phyloP scores from a whole-genome alignment of 2,888 invertebrate species.

The Orthosia cruda region DNA sequence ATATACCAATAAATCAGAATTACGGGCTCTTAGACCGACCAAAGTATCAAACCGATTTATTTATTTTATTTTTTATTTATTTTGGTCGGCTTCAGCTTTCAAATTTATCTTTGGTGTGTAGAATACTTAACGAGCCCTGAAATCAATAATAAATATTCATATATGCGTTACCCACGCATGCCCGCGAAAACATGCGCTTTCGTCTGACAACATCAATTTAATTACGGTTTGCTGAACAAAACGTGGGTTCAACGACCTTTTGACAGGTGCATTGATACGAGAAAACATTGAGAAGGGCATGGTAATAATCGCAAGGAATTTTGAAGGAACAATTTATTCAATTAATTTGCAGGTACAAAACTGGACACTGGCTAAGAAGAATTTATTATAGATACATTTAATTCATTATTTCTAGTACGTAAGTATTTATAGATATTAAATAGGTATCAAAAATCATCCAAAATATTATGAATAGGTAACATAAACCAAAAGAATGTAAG shows the following conservation, averaged over 20 bases:
- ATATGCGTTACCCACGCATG: conserved; percentile 34
- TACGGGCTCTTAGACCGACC: not conserved
- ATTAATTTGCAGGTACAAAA: not conserved
- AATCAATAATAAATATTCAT: conserved; percentile 52
- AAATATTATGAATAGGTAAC: no score
- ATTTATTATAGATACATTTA: no score
- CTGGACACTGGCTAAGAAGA: not conserved
- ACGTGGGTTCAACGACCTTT: conserved; percentile 26
- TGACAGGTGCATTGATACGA: conserved; percentile 44
- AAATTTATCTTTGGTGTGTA: conserved; percentile 8
- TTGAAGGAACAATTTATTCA: not conserved
- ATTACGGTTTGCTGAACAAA: conserved; percentile 55
- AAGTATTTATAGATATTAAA: no score
- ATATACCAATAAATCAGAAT: no score
- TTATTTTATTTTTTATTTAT: no score
- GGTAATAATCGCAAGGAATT: not conserved
- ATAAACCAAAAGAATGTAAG: no score
- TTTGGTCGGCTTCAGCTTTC: not conserved
- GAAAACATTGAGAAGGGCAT: not conserved
- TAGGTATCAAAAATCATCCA: no score
- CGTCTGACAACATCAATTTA: conserved; percentile 32
- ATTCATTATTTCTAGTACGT: no score
- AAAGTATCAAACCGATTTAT: not conserved
- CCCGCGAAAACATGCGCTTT: conserved; percentile 35
- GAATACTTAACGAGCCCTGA: not conserved